These are phyloP conservation scores for Drosophila sucinea DNA, from an alignment of 1,140 invertebrate species.

Conservation along the genomic window DNA sequence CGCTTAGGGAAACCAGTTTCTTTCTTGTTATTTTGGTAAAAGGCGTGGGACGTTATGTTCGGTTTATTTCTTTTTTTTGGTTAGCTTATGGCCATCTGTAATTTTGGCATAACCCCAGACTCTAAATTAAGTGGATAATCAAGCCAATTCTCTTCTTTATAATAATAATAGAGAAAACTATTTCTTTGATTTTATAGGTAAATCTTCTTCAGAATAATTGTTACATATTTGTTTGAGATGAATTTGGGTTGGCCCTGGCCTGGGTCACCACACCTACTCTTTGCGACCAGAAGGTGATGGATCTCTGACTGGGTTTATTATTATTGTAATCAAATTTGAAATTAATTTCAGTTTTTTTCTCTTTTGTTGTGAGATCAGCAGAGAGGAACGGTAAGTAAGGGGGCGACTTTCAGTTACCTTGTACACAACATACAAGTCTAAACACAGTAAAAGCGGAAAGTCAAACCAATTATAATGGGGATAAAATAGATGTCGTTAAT, in stretches of 20 bases:
- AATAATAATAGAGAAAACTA: neutral
- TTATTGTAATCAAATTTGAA: conserved; percentile 79
- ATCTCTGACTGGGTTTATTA: conserved; percentile 63
- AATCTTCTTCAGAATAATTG: conserved; percentile 51
- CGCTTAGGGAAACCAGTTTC: conserved; percentile 63
- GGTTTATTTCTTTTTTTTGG: neutral
- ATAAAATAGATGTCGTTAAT: neutral
- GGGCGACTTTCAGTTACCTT: too few relatives aligned
- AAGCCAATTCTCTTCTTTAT: conserved; percentile 59
- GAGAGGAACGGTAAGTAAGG: neutral
- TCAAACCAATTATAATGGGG: too few relatives aligned
- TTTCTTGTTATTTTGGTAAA: conserved; percentile 17
- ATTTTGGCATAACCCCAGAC: conserved; percentile 69
- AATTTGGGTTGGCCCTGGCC: conserved; percentile 56
- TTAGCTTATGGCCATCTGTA: conserved; percentile 67
- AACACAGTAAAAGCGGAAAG: too few relatives aligned
- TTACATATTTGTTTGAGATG: conserved; percentile 11
- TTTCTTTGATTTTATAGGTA: conserved; percentile 49
- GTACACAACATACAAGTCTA: too few relatives aligned
- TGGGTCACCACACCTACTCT: conserved; percentile 42
- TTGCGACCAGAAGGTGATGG: conserved; percentile 11
- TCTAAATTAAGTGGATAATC: conserved; percentile 70
- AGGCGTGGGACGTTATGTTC: conserved; percentile 62
- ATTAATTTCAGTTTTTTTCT: conserved; percentile 57
- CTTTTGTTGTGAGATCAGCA: conserved; percentile 57